Evolutionary conservation across 2,888 invertebrate species (phyloP), one percentile per base, ranked within the genome.

Genomic region (Microctonus hyperodae): DNA sequence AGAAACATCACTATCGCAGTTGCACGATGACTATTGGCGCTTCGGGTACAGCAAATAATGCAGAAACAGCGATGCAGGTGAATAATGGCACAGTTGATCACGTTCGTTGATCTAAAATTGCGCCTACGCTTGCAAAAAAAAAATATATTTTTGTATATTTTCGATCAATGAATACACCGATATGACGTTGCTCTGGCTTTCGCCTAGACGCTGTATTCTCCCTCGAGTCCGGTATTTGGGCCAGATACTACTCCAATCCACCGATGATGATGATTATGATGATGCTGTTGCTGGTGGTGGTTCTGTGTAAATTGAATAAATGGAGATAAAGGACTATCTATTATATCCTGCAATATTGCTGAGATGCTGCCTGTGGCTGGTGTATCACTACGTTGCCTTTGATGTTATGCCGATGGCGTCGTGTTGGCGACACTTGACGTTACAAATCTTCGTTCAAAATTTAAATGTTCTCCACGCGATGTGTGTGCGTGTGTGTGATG

Each of bases 21-120:
- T 25, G 37, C 2, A 63, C n/a, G 25, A 55, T 35, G 11, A 44
- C 16, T 16, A 44, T n/a, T 6, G 40, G 28, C n/a, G 53, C 11
- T 16, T 28, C 16, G n/a, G 40, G 68, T 11, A 59, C 59, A 9
- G 25, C 37, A 81, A 82, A 51, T 83, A 81, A 83, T 60, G 73
- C 74, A 28, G 77, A 75, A 66, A 77, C 75, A 59, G 77, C 78
- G 55, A 81, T 79, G 74, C 83, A 83, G 83, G 83, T 83, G 82
- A 83, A 82, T 83, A 83, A 83, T 76, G 83, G 82, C 75, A 79
- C 78, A 75, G 74, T 77, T 72, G 81, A 81, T 77, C 80, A 76
- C 73, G 76, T 79, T 76, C 80, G 77, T 80, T 83, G 79, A 81
- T 76, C 74, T 73, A 51, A 50, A 51, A 64, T 64, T 67, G 61